Conservation (phyloP, 2,113 vertebrate species). For the Tetraodon nigroviridis region DNA sequence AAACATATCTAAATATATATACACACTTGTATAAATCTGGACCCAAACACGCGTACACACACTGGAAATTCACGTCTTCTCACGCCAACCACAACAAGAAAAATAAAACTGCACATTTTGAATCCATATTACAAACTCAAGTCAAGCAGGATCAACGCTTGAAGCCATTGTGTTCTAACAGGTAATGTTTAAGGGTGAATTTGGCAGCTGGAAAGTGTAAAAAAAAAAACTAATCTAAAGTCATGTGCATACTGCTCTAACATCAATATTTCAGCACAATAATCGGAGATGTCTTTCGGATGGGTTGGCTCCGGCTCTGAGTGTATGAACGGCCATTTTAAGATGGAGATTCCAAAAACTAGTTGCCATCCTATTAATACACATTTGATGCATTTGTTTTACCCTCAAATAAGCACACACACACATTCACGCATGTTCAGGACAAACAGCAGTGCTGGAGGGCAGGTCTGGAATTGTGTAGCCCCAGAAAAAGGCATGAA, state of each 20-base stretch:
- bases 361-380: background rate
- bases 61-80: no score
- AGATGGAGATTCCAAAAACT: background rate
- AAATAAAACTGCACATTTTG: no score
- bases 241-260: background rate
- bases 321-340: constrained; percentile 34
- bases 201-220: no score
- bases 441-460: background rate
- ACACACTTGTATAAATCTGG: no score
- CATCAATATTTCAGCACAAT: constrained; percentile 12
- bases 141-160: no score
- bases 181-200: no score
- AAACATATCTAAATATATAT: no score
- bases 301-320: background rate
- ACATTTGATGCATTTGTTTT: background rate
- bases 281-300: background rate
- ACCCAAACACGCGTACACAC: no score
- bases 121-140: no score
- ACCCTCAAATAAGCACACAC: background rate
- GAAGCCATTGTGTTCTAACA: no score
- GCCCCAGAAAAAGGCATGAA: background rate
- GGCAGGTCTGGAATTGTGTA: background rate
- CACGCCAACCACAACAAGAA: no score
- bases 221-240: no score
- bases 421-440: background rate